Percentiles rank a stretch among this genome's conserved stretches.
These are phyloP conservation scores for Erythrocebus patas DNA, from an alignment of 2,113 vertebrate genomes.

Conservation along the genomic window DNA sequence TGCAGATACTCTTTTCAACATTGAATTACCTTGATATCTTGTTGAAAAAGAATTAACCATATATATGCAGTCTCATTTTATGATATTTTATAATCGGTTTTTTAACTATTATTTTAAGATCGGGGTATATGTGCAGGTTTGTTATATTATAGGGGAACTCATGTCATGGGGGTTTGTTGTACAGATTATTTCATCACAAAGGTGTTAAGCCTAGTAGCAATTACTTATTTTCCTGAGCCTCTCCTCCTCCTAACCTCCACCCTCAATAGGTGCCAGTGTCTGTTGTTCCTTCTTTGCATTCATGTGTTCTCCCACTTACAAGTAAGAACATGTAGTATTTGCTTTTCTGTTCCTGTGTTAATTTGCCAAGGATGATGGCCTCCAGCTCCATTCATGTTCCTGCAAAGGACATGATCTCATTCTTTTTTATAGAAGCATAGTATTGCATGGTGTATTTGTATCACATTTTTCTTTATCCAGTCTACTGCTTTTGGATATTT, in stretches of 20 bases:
- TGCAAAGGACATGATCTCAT: neutral
- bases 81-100: neutral
- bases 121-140: no score
- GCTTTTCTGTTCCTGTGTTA: neutral
- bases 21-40: neutral
- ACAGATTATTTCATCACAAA: no score
- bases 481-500: neutral
- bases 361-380: neutral
- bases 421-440: neutral
- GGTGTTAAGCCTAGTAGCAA: no score
- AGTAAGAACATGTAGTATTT: neutral
- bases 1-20: neutral
- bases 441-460: neutral
- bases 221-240: no score
- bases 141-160: no score
- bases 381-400: neutral
- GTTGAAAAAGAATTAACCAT: neutral
- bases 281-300: neutral
- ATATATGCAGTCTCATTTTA: neutral
- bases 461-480: neutral
- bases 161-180: no score
- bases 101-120: no score
- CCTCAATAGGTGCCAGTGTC: no score
- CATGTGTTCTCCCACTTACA: neutral
- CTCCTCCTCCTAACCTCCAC: no score